A percentile compares a stretch with the other conserved stretches of the same genome.
These are phyloP conservation scores for Bhutanitis thaidina DNA, from an alignment of 2,888 invertebrate genomes.

Conservation along the genomic window DNA sequence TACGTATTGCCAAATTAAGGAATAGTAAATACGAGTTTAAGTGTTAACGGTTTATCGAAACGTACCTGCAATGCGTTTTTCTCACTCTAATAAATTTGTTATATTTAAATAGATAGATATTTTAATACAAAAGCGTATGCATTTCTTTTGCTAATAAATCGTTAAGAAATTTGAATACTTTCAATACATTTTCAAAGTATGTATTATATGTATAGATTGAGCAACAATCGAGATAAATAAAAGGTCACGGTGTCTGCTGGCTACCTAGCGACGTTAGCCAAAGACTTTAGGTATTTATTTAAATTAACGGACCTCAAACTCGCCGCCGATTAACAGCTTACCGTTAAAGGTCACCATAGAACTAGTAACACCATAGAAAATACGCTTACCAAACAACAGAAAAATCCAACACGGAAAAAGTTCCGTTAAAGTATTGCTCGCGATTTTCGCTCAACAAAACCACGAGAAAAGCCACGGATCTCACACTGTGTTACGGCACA, in stretches of 20 bases:
- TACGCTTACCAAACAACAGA: slow-evolving; percentile 52
- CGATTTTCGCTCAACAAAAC: slow-evolving; percentile 54
- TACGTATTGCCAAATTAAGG: too few species aligned
- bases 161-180: not conserved
- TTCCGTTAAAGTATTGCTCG: slow-evolving; percentile 65
- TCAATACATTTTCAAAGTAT: not conserved
- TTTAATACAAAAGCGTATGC: too few species aligned
- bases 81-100: too few species aligned
- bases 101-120: too few species aligned
- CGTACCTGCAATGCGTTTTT: too few species aligned
- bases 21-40: too few species aligned
- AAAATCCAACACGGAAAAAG: slow-evolving; percentile 52
- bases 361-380: slow-evolving; percentile 56
- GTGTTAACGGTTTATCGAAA: too few species aligned
- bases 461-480: slow-evolving; percentile 50
- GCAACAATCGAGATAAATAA: slow-evolving; percentile 9
- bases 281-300: slow-evolving; percentile 5
- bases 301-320: slow-evolving; percentile 13
- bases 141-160: not conserved
- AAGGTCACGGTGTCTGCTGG: slow-evolving; percentile 6
- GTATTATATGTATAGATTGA: too few species aligned
- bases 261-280: slow-evolving; percentile 3
- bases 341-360: slow-evolving; percentile 47
- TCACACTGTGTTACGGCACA: slow-evolving; percentile 40
- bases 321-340: slow-evolving; percentile 10